Evolutionary conservation across 2,113 vertebrate genomes (phyloP).

Genomic region (Dromiciops gliroides): DNA sequence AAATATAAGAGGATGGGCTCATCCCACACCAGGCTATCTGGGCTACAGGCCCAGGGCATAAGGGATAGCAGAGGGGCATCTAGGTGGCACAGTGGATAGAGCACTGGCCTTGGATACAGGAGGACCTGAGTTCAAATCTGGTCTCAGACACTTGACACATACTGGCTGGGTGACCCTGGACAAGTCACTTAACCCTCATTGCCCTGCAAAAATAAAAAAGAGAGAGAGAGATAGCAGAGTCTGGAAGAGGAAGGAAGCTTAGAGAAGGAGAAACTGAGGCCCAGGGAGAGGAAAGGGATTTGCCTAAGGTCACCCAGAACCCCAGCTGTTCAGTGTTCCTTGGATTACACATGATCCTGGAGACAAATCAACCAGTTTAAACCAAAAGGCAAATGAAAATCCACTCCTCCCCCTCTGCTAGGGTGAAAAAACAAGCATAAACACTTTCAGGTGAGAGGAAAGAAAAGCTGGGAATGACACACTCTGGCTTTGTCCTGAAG

Average conservation of each 20-base stretch:
- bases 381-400: background rate
- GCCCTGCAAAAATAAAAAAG: no score
- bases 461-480: background rate
- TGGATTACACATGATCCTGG: background rate
- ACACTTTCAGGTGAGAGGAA: background rate
- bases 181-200: no score
- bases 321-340: background rate
- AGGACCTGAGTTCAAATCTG: no score
- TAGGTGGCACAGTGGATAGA: no score
- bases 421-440: conserved; percentile 44
- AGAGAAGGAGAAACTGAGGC: background rate
- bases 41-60: background rate
- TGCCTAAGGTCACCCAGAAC: background rate
- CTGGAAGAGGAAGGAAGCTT: background rate
- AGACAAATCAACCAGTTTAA: background rate
- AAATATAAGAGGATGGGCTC: background rate
- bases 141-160: no score
- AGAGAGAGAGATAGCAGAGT: background rate
- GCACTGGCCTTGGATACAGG: no score
- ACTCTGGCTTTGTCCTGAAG: background rate
- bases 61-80: no score
- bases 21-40: background rate
- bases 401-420: conserved; percentile 23
- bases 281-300: no score
- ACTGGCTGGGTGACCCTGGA: no score